Percentiles rank a stretch among this genome's conserved stretches.
Evolutionary conservation across 2,888 invertebrate species (phyloP).

Genomic region (Tetragnatha montana): DNA sequence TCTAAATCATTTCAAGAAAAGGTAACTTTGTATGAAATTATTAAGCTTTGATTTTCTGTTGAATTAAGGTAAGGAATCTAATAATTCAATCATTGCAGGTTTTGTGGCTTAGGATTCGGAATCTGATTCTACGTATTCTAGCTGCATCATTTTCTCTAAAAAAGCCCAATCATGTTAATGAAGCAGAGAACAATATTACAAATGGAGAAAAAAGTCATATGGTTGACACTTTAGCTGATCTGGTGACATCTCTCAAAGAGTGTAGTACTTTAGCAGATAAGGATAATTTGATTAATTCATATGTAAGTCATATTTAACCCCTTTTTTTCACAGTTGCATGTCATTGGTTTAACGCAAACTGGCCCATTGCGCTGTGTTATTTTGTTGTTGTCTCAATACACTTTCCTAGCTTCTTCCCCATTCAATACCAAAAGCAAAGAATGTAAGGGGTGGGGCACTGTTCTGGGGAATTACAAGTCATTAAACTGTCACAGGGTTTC

Average conservation of each 20-base stretch:
- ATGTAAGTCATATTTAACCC: constrained; percentile 61
- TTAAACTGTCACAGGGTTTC: too few relatives aligned
- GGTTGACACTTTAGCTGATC: constrained; percentile 55
- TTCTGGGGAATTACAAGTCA: too few relatives aligned
- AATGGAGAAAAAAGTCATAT: constrained; percentile 69
- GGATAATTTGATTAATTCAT: constrained; percentile 44
- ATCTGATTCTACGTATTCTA: constrained; percentile 75
- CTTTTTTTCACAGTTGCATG: too few relatives aligned
- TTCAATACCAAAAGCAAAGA: too few relatives aligned
- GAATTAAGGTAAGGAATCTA: not conserved
- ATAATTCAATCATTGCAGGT: constrained; percentile 42
- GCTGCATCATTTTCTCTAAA: constrained; percentile 73
- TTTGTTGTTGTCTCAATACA: too few relatives aligned
- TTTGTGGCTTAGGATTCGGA: constrained; percentile 76
- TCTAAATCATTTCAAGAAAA: constrained; percentile 74
- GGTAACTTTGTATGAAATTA: constrained; percentile 72
- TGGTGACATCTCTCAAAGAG: constrained; percentile 62
- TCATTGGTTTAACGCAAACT: too few relatives aligned
- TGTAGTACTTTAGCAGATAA: constrained; percentile 47
- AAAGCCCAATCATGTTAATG: constrained; percentile 36
- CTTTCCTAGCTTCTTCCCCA: too few relatives aligned
- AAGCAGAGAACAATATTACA: constrained; percentile 63
- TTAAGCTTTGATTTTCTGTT: not conserved
- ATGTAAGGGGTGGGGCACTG: too few relatives aligned
- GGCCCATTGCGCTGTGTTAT: too few relatives aligned